Percentiles rank a stretch among this genome's conserved stretches.
These are phyloP conservation scores for Bubalus kerabau DNA, from an alignment of 2,113 vertebrate species.

Conservation along the genomic window DNA sequence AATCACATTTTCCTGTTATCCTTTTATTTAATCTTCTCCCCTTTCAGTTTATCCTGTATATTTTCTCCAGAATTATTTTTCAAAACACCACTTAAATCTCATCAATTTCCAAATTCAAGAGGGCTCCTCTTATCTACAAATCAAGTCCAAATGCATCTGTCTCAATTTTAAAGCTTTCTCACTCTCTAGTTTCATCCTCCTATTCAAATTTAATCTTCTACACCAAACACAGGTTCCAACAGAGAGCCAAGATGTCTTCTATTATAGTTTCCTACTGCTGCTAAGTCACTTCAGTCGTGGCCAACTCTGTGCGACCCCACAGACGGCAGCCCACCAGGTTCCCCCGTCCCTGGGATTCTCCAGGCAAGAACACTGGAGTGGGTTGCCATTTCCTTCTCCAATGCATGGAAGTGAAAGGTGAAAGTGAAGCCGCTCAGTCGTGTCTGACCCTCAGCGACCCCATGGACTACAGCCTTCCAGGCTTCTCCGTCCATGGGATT, in stretches of 20 bases:
- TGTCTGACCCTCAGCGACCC: no score
- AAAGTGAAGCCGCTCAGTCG: no score
- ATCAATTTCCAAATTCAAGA: neutral
- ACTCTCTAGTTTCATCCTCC: neutral
- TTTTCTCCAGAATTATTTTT: slow-evolving; percentile 42
- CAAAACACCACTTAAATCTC: slow-evolving; percentile 5
- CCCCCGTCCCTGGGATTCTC: no score
- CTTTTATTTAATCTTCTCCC: neutral
- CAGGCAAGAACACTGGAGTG: no score
- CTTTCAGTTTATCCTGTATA: neutral
- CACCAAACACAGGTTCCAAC: neutral
- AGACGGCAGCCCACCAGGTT: no score
- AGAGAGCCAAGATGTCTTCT: neutral
- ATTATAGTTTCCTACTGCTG: neutral
- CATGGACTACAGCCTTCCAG: no score
- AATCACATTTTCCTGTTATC: neutral
- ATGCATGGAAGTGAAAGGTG: no score
- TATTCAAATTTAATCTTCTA: neutral
- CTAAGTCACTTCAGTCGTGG: no score
- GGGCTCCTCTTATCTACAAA: neutral
- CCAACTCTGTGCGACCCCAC: no score
- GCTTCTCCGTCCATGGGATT: no score
- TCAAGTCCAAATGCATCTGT: neutral
- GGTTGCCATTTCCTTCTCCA: no score
- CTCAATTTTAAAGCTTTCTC: neutral